These are phyloP conservation scores for Tetramorium simillimum DNA, from an alignment of 1,140 invertebrate species.

Conservation along the genomic window DNA sequence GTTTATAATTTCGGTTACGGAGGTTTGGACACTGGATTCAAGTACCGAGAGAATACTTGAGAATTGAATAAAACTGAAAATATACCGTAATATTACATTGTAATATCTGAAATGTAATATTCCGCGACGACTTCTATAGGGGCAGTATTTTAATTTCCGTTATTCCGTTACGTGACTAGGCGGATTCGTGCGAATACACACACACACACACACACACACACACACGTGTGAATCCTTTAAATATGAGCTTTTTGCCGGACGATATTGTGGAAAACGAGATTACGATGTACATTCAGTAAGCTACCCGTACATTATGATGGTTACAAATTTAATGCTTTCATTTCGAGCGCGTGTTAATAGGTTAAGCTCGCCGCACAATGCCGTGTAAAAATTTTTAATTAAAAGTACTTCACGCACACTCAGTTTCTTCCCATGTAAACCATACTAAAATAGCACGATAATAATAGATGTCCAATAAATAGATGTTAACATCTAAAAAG, in stretches of 20 bases:
- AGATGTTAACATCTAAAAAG: neutral
- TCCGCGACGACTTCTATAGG: neutral
- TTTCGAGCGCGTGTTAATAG: constrained; percentile 34
- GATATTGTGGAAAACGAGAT: constrained; percentile 41
- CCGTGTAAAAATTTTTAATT: constrained; percentile 36
- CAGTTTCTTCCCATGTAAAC: neutral
- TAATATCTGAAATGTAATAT: constrained; percentile 29
- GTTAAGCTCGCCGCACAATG: constrained; percentile 17
- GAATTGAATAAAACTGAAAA: neutral
- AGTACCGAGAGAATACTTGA: neutral
- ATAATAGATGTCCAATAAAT: neutral
- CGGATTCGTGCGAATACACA: neutral
- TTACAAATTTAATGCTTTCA: constrained; percentile 50
- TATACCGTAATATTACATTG: neutral
- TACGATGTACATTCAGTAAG: constrained; percentile 32
- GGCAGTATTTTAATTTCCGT: constrained; percentile 45
- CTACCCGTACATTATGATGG: constrained; percentile 19
- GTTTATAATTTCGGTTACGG: constrained; percentile 7
- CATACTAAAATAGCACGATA: neutral
- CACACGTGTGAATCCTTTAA: constrained; percentile 2
- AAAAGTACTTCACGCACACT: neutral
- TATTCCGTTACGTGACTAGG: constrained; percentile 8
- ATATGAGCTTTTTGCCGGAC: constrained; percentile 16
- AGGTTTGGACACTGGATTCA: neutral
- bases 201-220: neutral